A percentile compares a stretch with the other conserved stretches of the same genome.
phyloP scores from a whole-genome alignment of 1,140 invertebrate genomes.

The Hesperophylax magnus region DNA sequence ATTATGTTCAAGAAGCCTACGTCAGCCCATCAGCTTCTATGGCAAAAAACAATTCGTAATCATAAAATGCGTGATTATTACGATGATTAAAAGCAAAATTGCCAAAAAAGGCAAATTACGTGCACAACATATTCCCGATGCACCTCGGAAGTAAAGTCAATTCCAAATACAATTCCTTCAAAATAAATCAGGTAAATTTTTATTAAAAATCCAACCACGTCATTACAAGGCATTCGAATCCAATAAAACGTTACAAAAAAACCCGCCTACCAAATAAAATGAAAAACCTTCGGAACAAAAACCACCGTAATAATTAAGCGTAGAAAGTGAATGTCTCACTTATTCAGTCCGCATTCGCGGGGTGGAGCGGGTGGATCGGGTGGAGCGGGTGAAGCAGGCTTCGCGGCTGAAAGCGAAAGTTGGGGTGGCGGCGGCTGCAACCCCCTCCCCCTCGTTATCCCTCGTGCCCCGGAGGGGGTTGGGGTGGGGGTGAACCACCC shows the following conservation, averaged over 20 bases:
- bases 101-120: no score
- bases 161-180: no score
- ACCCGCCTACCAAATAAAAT: not conserved
- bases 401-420: conserved; percentile 31
- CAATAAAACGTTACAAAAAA: not conserved
- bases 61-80: no score
- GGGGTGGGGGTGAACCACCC: conserved; percentile 17
- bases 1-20: no score
- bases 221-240: not conserved
- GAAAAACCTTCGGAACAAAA: not conserved
- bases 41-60: no score
- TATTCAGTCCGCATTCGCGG: conserved; percentile 34
- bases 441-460: conserved; percentile 60
- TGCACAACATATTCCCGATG: no score
- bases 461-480: conserved; percentile 46
- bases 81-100: no score
- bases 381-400: not conserved
- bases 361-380: conserved; percentile 41
- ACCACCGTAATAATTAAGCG: conserved; percentile 11
- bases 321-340: conserved; percentile 37
- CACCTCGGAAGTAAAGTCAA: no score
- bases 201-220: not conserved
- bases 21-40: no score
- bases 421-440: conserved; percentile 49
- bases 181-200: not conserved